Evolutionary conservation across 2,113 vertebrate species (phyloP).

Genomic region (Girardinichthys multiradiatus): DNA sequence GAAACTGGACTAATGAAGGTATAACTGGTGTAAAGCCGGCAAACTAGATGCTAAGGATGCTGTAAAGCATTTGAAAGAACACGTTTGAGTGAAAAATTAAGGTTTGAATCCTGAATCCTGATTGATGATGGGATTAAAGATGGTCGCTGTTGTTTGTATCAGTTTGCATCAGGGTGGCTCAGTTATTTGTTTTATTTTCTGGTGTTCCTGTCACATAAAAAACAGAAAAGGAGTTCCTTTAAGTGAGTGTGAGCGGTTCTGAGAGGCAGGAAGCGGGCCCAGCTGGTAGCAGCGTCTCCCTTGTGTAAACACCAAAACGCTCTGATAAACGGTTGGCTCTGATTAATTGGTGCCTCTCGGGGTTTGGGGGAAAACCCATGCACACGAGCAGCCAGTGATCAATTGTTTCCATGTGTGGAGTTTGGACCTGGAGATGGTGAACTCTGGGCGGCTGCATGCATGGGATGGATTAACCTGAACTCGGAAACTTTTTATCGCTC

Average conservation of each 20-base stretch:
- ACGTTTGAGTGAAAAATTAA: not conserved
- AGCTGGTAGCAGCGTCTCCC: conserved; percentile 15
- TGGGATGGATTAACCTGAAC: not conserved
- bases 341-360: conserved; percentile 27
- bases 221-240: not conserved
- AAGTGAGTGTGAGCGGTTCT: not conserved
- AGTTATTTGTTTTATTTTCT: not conserved
- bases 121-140: not conserved
- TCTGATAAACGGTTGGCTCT: conserved; percentile 27
- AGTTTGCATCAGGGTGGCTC: not conserved
- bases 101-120: not conserved
- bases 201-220: not conserved
- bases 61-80: no score
- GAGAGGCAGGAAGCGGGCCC: conserved; percentile 20
- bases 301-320: conserved; percentile 21
- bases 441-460: not conserved
- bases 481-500: not conserved
- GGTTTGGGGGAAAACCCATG: conserved; percentile 6
- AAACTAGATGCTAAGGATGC: no score
- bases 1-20: no score
- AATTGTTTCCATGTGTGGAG: conserved; percentile 26
- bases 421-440: not conserved
- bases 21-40: no score
- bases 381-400: not conserved
- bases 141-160: not conserved